Evolutionary conservation across 2,113 vertebrate genomes (phyloP).

Genomic region (Electrona antarctica): DNA sequence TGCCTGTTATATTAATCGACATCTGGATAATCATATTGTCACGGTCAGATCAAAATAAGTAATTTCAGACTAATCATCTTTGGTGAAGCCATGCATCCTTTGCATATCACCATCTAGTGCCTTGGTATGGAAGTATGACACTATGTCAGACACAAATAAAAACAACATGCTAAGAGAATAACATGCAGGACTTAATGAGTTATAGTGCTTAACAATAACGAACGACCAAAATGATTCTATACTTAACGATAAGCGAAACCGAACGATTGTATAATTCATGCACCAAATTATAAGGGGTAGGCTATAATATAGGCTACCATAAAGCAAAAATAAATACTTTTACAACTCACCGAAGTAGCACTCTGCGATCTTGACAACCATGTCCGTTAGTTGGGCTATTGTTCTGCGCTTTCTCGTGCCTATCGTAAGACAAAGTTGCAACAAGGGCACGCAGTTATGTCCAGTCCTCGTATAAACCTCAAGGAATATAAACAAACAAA

Average conservation of each 20-base stretch:
- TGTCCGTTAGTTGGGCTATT: slow-evolving; percentile 10
- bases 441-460: slow-evolving; percentile 8
- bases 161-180: not conserved
- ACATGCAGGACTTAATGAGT: not conserved
- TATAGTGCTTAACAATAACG: too few relatives aligned
- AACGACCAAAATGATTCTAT: too few relatives aligned
- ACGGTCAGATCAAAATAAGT: not conserved
- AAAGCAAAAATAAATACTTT: slow-evolving; percentile 13
- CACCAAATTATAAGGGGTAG: not conserved
- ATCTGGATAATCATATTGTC: not conserved
- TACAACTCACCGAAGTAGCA: slow-evolving; percentile 62
- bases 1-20: not conserved
- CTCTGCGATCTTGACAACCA: slow-evolving; percentile 32
- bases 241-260: not conserved
- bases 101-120: slow-evolving; percentile 73
- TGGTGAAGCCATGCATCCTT: not conserved
- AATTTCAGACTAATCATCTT: not conserved
- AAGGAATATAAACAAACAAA: slow-evolving; percentile 33
- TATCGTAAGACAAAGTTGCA: slow-evolving; percentile 11
- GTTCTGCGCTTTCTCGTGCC: slow-evolving; percentile 34
- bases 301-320: slow-evolving; percentile 3
- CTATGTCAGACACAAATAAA: not conserved
- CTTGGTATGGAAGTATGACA: slow-evolving; percentile 46
- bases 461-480: slow-evolving; percentile 32
- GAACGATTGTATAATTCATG: not conserved